Conservation (phyloP, 64 coral and sea anemone species). For the Anthopleura sola region DNA sequence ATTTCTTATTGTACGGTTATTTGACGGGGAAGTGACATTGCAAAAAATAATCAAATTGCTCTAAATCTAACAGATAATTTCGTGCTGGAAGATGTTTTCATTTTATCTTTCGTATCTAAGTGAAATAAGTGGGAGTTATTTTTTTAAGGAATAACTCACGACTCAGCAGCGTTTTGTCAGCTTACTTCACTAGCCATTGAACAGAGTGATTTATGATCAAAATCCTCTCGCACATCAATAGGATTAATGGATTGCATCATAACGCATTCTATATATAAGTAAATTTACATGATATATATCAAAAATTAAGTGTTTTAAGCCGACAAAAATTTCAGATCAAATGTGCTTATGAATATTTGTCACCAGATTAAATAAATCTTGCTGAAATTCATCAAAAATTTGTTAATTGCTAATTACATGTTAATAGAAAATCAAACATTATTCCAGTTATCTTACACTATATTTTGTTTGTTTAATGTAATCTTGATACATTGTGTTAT, state of each 20-base stretch:
- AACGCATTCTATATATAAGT: not conserved
- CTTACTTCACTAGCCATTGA: not conserved
- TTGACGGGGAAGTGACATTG: not conserved
- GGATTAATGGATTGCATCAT: not conserved
- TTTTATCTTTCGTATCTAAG: not conserved
- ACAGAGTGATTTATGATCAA: not conserved
- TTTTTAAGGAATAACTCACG: not conserved
- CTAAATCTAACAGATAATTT: not conserved
- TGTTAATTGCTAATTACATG: not conserved
- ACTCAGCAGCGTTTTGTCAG: not conserved
- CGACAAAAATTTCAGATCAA: not conserved
- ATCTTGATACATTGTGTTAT: too few relatives aligned
- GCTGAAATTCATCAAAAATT: not conserved
- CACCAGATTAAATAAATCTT: not conserved
- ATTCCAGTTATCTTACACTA: too few relatives aligned
- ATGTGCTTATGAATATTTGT: not conserved
- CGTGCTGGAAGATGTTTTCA: not conserved
- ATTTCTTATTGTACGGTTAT: not conserved
- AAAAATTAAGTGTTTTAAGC: not conserved
- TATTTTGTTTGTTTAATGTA: too few relatives aligned
- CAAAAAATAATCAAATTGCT: not conserved
- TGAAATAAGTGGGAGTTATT: not conserved
- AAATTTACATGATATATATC: not conserved
- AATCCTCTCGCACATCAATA: not conserved
- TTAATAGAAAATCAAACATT: not conserved